Evolutionary conservation across 1,140 invertebrate species (phyloP).

Genomic region (Rhagoletis pomonella): DNA sequence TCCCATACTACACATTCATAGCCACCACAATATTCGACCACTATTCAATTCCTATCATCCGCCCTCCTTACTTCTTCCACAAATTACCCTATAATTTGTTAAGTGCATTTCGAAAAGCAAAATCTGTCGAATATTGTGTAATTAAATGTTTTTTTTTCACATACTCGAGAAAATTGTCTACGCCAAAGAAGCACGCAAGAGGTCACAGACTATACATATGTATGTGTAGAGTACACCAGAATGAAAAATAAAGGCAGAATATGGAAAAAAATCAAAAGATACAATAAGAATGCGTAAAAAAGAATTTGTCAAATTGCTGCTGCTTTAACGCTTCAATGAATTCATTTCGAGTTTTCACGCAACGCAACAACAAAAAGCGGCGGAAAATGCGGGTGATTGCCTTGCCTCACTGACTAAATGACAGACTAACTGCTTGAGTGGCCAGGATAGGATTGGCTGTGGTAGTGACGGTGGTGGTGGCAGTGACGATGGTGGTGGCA

Average conservation of each 20-base stretch:
- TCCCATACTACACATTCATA: background rate
- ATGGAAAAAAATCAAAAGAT: background rate
- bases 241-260: background rate
- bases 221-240: too few species aligned
- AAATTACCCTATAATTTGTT: conserved; percentile 32
- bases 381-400: conserved; percentile 45
- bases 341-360: conserved; percentile 50
- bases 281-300: background rate
- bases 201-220: background rate
- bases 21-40: background rate
- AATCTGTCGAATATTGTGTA: conserved; percentile 31
- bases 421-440: conserved; percentile 19
- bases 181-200: background rate
- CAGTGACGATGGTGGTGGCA: background rate
- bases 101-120: conserved; percentile 4
- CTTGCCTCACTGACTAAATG: conserved; percentile 4
- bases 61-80: background rate
- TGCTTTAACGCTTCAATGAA: conserved; percentile 46
- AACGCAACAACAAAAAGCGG: conserved; percentile 22
- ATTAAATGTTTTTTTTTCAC: conserved; percentile 41
- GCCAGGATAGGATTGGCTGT: background rate
- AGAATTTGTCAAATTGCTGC: conserved; percentile 42
- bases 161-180: background rate
- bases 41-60: background rate
- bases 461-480: background rate